Conservation (phyloP, 2,888 invertebrate genomes). For the Anthrax anthrax region DNA sequence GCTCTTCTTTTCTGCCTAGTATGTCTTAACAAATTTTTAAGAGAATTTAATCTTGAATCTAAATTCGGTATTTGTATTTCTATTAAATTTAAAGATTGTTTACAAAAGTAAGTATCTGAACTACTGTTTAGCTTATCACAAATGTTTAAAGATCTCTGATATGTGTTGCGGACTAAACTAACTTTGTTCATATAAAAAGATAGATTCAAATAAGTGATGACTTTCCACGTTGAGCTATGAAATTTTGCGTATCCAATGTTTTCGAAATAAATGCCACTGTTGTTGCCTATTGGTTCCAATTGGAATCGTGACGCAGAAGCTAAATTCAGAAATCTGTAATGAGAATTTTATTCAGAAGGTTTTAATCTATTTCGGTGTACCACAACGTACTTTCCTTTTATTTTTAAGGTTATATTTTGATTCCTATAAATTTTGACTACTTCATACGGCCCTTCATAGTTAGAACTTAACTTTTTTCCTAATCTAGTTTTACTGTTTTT, state of each 20-base stretch:
- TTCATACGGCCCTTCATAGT: constrained; percentile 6
- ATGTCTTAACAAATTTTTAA: not conserved
- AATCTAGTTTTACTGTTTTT: constrained; percentile 5
- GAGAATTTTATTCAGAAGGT: not conserved
- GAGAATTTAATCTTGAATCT: not conserved
- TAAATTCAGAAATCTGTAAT: not conserved
- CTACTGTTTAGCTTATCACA: not conserved
- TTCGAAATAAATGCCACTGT: constrained; percentile 10
- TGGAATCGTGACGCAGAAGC: not conserved
- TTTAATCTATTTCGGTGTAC: constrained; percentile 1
- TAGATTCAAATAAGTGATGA: constrained; percentile 3
- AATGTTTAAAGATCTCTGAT: not conserved
- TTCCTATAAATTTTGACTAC: constrained; percentile 1
- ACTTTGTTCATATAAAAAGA: not conserved
- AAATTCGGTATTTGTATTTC: not conserved
- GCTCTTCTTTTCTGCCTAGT: not conserved
- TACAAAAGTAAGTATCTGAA: not conserved
- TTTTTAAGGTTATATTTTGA: constrained; percentile 2
- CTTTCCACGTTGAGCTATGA: constrained; percentile 4
- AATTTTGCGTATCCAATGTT: constrained; percentile 4
- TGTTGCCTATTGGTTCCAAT: not conserved
- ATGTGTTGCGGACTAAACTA: not conserved
- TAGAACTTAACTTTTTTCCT: constrained; percentile 5
- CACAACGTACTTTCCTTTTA: not conserved
- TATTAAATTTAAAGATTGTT: not conserved